Evolutionary conservation across 2,797 vertebrate genomes (phyloP).

Genomic region (Pampus argenteus): DNA sequence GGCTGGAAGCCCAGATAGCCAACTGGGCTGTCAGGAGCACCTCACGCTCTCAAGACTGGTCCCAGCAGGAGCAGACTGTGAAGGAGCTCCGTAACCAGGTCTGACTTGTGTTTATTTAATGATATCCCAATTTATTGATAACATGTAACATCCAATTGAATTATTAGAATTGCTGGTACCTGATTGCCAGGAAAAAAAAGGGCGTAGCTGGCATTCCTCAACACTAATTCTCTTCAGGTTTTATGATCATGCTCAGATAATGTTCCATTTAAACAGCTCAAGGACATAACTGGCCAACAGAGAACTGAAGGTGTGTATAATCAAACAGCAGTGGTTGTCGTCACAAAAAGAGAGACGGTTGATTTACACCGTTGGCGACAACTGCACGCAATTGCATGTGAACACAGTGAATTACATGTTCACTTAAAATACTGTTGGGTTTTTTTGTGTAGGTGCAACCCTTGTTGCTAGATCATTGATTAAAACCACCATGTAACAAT

Average conservation of each 20-base stretch:
- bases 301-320: conserved; percentile 25
- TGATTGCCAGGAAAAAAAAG: neutral
- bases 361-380: conserved; percentile 12
- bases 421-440: neutral
- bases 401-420: conserved; percentile 18
- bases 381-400: conserved; percentile 16
- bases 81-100: conserved; percentile 82
- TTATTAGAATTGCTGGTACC: neutral
- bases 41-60: conserved; percentile 58
- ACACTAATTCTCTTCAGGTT: neutral
- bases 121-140: too few species aligned
- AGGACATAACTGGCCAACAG: conserved; percentile 19
- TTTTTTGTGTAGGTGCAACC: neutral
- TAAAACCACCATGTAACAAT: neutral
- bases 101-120: conserved; percentile 14
- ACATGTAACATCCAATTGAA: neutral
- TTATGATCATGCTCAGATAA: conserved; percentile 6
- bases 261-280: conserved; percentile 19
- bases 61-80: conserved; percentile 72
- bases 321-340: conserved; percentile 25
- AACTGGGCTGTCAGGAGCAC: conserved; percentile 57
- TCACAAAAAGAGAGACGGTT: conserved; percentile 24
- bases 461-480: neutral
- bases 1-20: conserved; percentile 78
- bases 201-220: neutral